Evolutionary conservation across 1,140 invertebrate genomes (phyloP).

Genomic region (Platyura marginata): DNA sequence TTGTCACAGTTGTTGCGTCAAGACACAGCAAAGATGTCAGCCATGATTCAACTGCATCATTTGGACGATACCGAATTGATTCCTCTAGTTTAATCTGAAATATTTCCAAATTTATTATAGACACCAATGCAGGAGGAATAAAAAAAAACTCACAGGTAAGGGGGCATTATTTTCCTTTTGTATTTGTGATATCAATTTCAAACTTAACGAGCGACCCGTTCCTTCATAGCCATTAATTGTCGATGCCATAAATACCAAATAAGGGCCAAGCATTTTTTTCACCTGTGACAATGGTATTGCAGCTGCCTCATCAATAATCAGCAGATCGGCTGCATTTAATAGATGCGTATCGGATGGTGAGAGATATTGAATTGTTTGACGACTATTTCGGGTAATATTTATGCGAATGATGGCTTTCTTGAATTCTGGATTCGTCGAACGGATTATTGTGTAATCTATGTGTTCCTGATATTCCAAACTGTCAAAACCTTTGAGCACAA

Average conservation of each 20-base stretch:
- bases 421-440: slow-evolving; percentile 90
- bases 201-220: slow-evolving; percentile 84
- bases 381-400: slow-evolving; percentile 76
- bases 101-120: slow-evolving; percentile 5
- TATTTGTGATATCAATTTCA: slow-evolving; percentile 89
- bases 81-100: slow-evolving; percentile 63
- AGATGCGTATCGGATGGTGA: slow-evolving; percentile 79
- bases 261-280: slow-evolving; percentile 77
- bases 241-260: slow-evolving; percentile 89
- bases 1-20: slow-evolving; percentile 50
- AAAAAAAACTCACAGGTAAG: slow-evolving; percentile 22
- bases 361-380: slow-evolving; percentile 98
- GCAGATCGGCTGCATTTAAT: slow-evolving; percentile 80
- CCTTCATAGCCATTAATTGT: slow-evolving; percentile 99
- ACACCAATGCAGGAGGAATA: neutral
- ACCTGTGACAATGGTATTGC: slow-evolving; percentile 93
- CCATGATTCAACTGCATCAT: slow-evolving; percentile 85
- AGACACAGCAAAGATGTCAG: slow-evolving; percentile 82
- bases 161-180: slow-evolving; percentile 34
- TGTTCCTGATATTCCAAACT: slow-evolving; percentile 92
- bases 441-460: slow-evolving; percentile 87
- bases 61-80: slow-evolving; percentile 82
- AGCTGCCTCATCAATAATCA: slow-evolving; percentile 97
- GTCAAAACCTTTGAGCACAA: slow-evolving; percentile 93
- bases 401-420: slow-evolving; percentile 92